Percentiles rank a stretch among this genome's conserved stretches.
Conservation (phyloP, 2,888 invertebrate species). For the Mimumesa dahlbomi region DNA sequence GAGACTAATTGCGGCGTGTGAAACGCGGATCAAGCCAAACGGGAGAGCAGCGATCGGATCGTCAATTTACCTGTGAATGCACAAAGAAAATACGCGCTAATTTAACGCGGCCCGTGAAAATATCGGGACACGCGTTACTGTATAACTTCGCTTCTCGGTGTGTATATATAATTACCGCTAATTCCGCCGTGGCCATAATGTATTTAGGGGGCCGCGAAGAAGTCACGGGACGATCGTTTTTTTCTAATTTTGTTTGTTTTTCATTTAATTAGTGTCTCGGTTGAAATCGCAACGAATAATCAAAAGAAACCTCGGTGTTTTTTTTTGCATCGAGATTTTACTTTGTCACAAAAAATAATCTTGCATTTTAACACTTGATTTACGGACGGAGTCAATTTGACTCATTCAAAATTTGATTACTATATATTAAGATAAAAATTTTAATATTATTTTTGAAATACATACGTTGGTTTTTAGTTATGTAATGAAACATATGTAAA, state of each 20-base stretch:
- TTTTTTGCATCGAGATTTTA: too few relatives aligned
- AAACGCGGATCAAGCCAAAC: background rate
- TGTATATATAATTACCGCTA: conserved; percentile 12
- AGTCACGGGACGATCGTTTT: too few relatives aligned
- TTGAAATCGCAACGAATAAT: too few relatives aligned
- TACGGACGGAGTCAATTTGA: too few relatives aligned
- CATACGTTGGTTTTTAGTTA: too few relatives aligned
- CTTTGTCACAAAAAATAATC: too few relatives aligned
- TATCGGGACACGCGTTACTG: conserved; percentile 3
- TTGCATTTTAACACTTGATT: too few relatives aligned
- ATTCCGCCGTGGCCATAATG: background rate
- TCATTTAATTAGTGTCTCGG: background rate
- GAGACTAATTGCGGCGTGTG: background rate
- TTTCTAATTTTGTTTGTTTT: conserved; percentile 1
- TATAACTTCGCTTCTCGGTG: conserved; percentile 16
- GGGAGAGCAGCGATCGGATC: background rate
- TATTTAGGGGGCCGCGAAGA: background rate
- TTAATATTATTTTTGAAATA: too few relatives aligned
- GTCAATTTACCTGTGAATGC: conserved; percentile 15
- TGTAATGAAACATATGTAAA: too few relatives aligned
- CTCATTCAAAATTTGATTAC: too few relatives aligned
- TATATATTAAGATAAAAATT: too few relatives aligned
- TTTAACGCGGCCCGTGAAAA: background rate
- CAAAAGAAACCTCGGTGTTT: too few relatives aligned
- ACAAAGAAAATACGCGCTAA: conserved; percentile 4